Evolutionary conservation across 2,113 vertebrate species (phyloP).

Genomic region (Sinocyclocheilus grahami): DNA sequence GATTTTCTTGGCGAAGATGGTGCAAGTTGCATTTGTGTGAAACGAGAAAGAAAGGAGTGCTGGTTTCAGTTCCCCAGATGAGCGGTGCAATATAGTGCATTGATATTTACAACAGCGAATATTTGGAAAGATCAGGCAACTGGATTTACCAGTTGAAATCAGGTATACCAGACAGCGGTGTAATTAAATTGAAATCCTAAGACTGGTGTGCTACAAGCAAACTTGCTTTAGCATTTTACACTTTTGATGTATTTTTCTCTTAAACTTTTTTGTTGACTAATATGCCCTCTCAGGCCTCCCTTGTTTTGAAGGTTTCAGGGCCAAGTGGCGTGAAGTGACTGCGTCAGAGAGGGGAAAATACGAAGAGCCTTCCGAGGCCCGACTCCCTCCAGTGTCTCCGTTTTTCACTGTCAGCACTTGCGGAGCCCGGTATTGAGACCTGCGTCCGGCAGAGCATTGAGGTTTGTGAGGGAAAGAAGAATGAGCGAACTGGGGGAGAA

Average conservation of each 20-base stretch:
- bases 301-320: constrained; percentile 30
- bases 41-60: not conserved
- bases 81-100: not conserved
- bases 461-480: constrained; percentile 40
- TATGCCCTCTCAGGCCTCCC: not conserved
- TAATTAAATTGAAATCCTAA: too few species aligned
- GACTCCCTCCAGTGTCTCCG: constrained; percentile 24
- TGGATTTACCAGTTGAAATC: not conserved
- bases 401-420: constrained; percentile 42
- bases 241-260: not conserved
- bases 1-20: too few species aligned
- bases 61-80: not conserved
- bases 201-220: too few species aligned
- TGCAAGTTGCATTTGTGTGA: not conserved
- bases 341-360: not conserved
- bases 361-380: constrained; percentile 2
- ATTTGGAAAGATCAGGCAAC: too few species aligned
- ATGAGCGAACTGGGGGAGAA: constrained; percentile 49
- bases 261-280: constrained; percentile 33
- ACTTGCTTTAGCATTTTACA: not conserved
- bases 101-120: too few species aligned
- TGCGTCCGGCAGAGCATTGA: constrained; percentile 30
- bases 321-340: constrained; percentile 1
- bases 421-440: constrained; percentile 12
- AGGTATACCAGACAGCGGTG: not conserved